phyloP scores from a whole-genome alignment of 1,140 invertebrate species.

The Drosophila leontia region DNA sequence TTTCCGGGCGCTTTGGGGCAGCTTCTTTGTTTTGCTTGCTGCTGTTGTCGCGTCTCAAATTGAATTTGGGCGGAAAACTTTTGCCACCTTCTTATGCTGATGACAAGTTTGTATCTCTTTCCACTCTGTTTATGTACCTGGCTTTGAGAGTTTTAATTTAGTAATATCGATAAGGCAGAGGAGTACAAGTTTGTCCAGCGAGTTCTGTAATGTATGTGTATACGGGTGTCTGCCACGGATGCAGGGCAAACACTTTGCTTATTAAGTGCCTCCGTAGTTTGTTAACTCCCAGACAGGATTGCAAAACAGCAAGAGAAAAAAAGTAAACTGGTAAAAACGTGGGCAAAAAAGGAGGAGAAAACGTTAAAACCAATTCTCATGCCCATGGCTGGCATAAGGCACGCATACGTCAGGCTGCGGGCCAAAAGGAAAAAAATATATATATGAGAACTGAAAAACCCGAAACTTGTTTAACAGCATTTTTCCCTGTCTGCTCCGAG shows the following conservation, averaged over 20 bases:
- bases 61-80: constrained; percentile 57
- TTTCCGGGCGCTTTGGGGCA: constrained; percentile 33
- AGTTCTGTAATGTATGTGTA: background rate
- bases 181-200: constrained; percentile 6
- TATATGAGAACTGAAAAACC: constrained; percentile 42
- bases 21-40: constrained; percentile 53
- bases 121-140: constrained; percentile 23
- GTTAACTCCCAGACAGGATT: constrained; percentile 40
- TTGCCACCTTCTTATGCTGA: constrained; percentile 39
- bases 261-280: constrained; percentile 69
- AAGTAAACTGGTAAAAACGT: constrained; percentile 23
- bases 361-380: constrained; percentile 46
- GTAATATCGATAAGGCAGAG: constrained; percentile 31
- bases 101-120: constrained; percentile 36
- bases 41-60: constrained; percentile 55
- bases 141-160: constrained; percentile 40
- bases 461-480: constrained; percentile 76
- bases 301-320: constrained; percentile 10
- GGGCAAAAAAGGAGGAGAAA: constrained; percentile 11
- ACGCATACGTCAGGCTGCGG: constrained; percentile 38
- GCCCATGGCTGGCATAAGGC: constrained; percentile 64
- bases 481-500: constrained; percentile 37
- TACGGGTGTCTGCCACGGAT: constrained; percentile 17
- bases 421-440: constrained; percentile 15
- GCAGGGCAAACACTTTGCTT: constrained; percentile 51